Percentiles rank a stretch among this genome's conserved stretches.
These are phyloP conservation scores for Himalopsyche japonica DNA, from an alignment of 2,888 invertebrate species.

Conservation along the genomic window DNA sequence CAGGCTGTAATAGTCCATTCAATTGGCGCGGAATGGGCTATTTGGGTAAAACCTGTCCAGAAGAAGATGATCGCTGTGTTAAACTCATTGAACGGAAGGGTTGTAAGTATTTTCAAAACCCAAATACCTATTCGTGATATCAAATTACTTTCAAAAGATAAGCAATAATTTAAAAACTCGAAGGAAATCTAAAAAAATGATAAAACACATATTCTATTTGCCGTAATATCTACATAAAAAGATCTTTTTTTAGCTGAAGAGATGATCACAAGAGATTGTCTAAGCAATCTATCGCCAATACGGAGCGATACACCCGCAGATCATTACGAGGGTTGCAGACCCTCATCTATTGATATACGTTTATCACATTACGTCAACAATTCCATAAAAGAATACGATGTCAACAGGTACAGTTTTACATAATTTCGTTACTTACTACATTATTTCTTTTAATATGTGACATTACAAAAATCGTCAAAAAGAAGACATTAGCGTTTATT, in stretches of 20 bases:
- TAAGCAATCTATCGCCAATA: slow-evolving; percentile 76
- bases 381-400: slow-evolving; percentile 80
- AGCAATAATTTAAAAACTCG: no score
- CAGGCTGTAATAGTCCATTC: slow-evolving; percentile 83
- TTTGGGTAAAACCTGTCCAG: slow-evolving; percentile 80
- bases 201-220: no score
- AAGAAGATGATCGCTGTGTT: slow-evolving; percentile 83
- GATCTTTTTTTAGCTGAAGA: slow-evolving; percentile 65
- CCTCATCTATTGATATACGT: slow-evolving; percentile 76
- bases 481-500: not conserved
- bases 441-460: not conserved
- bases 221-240: not conserved
- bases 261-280: slow-evolving; percentile 81
- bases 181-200: no score
- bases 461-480: no score
- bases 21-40: slow-evolving; percentile 78
- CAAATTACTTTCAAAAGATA: not conserved
- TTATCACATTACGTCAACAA: slow-evolving; percentile 88
- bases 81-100: slow-evolving; percentile 86
- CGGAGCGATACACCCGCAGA: slow-evolving; percentile 89
- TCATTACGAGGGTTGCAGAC: slow-evolving; percentile 87
- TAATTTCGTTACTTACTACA: no score
- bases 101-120: slow-evolving; percentile 57
- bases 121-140: not conserved
- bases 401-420: slow-evolving; percentile 65